A percentile compares a stretch with the other conserved stretches of the same genome.
These are phyloP conservation scores for Xenopus petersii DNA, from an alignment of 2,797 vertebrate genomes.

Conservation along the genomic window DNA sequence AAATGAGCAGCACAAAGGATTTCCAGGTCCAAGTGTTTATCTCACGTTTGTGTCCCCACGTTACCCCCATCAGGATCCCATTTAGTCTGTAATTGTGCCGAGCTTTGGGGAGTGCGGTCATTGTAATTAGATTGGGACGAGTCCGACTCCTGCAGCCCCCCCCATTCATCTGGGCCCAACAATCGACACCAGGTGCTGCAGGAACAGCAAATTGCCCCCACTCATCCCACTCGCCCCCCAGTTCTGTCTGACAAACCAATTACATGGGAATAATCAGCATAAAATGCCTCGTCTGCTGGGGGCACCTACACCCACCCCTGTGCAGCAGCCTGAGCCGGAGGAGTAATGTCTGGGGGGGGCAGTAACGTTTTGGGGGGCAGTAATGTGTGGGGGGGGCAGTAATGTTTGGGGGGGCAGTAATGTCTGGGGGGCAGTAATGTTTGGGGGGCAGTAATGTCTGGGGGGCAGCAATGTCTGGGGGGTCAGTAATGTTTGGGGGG, in stretches of 20 bases:
- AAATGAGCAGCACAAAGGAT: too few species aligned
- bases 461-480: too few species aligned
- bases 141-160: neutral
- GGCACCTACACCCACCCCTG: too few species aligned
- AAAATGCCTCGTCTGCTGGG: too few species aligned
- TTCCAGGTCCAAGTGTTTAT: neutral
- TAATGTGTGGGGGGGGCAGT: too few species aligned
- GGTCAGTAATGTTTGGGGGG: too few species aligned
- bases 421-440: too few species aligned
- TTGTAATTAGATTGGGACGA: slow-evolving; percentile 9
- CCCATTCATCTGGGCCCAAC: neutral
- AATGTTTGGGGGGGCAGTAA: too few species aligned
- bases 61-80: slow-evolving; percentile 35
- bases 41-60: slow-evolving; percentile 10
- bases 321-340: too few species aligned
- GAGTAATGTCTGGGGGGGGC: too few species aligned
- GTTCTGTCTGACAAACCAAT: neutral
- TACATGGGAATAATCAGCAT: neutral
- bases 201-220: neutral
- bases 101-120: slow-evolving; percentile 16
- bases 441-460: too few species aligned
- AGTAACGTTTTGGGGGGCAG: too few species aligned
- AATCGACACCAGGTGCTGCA: slow-evolving; percentile 19
- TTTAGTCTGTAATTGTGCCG: slow-evolving; percentile 5
- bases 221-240: neutral